A percentile compares a stretch with the other conserved stretches of the same genome.
phyloP scores from a whole-genome alignment of 30 jellyfish, hydroid and myxozoan genomes.

The Turritopsis dohrnii region DNA sequence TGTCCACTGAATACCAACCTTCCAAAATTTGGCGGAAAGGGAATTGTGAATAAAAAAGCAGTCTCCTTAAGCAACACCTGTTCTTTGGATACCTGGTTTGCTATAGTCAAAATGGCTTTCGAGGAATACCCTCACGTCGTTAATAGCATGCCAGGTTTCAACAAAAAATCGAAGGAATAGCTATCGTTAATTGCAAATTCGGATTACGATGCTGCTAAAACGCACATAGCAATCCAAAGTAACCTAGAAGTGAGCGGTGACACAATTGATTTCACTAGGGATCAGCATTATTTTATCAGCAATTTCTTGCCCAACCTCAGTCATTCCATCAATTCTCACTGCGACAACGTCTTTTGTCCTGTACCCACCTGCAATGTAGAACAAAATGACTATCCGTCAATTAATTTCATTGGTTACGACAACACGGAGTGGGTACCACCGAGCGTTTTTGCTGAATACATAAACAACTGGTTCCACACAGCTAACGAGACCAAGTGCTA shows the following conservation, averaged over 20 bases:
- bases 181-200: background rate
- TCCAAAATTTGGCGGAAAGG: background rate
- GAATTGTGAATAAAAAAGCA: no score
- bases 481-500: background rate
- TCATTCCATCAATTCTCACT: background rate
- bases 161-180: background rate
- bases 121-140: background rate
- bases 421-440: slow-evolving; percentile 7
- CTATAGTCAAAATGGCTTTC: background rate
- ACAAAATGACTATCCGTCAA: slow-evolving; percentile 17
- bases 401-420: background rate
- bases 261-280: background rate
- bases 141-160: background rate
- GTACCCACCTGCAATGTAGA: background rate
- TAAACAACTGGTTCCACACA: slow-evolving; percentile 7
- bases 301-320: background rate
- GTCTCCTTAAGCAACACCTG: background rate
- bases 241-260: background rate
- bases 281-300: slow-evolving; percentile 3
- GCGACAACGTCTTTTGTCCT: slow-evolving; percentile 11
- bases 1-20: background rate
- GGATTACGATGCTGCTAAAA: slow-evolving; percentile 11
- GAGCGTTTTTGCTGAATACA: background rate
- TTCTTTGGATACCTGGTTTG: background rate
- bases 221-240: background rate